Percentiles rank a stretch among this genome's conserved stretches.
These are phyloP conservation scores for Tachysurus vachellii DNA, from an alignment of 2,113 vertebrate species.

Conservation along the genomic window DNA sequence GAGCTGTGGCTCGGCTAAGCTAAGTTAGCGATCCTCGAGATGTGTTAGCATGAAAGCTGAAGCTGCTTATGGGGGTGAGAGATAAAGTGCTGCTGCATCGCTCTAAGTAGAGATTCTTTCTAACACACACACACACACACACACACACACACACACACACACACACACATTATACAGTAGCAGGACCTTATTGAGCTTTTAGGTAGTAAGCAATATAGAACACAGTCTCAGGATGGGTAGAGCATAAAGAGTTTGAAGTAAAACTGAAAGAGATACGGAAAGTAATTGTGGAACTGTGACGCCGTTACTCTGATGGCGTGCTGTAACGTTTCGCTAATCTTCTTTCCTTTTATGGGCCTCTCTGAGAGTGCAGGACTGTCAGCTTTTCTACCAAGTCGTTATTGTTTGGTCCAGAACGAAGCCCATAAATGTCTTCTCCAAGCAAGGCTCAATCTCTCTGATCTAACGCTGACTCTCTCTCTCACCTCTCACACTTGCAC, in stretches of 20 bases:
- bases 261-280: constrained; percentile 30
- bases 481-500: constrained; percentile 29
- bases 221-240: neutral
- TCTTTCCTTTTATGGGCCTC: neutral
- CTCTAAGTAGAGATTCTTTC: neutral
- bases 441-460: constrained; percentile 7
- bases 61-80: neutral
- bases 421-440: constrained; percentile 42
- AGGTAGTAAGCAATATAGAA: neutral
- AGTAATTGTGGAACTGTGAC: constrained; percentile 58
- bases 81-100: neutral
- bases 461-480: neutral
- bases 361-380: neutral
- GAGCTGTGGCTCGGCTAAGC: neutral
- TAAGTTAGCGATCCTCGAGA: neutral
- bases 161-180: neutral
- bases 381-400: neutral
- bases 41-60: neutral
- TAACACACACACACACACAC: neutral
- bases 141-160: neutral
- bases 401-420: constrained; percentile 50
- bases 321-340: constrained; percentile 25
- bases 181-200: neutral
- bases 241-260: neutral
- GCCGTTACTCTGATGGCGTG: constrained; percentile 68